Evolutionary conservation across 2,113 vertebrate species (phyloP).

Genomic region (Asarcornis scutulata): DNA sequence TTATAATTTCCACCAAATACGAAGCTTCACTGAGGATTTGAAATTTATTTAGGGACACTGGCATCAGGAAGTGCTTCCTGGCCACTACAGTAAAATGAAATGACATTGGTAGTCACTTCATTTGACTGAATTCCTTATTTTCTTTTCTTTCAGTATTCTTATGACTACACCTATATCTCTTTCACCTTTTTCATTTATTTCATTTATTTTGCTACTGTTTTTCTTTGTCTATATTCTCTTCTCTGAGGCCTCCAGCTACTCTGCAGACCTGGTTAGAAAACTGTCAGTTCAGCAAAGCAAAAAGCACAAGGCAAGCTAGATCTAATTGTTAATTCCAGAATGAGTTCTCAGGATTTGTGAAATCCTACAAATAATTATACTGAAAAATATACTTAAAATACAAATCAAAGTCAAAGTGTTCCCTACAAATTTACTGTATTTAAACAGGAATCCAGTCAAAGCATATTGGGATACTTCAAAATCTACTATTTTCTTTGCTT

Average conservation of each 20-base stretch:
- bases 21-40: not conserved
- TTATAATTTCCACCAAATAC: not conserved
- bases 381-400: not conserved
- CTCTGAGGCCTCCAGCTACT: not conserved
- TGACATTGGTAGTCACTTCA: not conserved
- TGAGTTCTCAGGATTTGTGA: not conserved
- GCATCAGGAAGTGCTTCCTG: not conserved
- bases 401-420: not conserved
- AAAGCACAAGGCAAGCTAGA: not conserved
- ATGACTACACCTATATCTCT: not conserved
- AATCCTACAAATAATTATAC: not conserved
- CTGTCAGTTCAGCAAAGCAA: not conserved
- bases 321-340: not conserved
- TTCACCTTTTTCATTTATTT: not conserved
- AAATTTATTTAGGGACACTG: not conserved
- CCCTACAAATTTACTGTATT: not conserved
- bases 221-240: not conserved
- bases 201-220: not conserved
- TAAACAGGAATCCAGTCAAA: not conserved
- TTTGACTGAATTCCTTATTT: not conserved
- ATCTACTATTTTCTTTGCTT: not conserved
- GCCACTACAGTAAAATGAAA: not conserved
- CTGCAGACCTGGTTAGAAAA: not conserved
- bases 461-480: not conserved
- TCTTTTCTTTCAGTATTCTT: not conserved